phyloP scores from a whole-genome alignment of 35 echinoderm and acorn worm genomes.

The Amphiura filiformis region DNA sequence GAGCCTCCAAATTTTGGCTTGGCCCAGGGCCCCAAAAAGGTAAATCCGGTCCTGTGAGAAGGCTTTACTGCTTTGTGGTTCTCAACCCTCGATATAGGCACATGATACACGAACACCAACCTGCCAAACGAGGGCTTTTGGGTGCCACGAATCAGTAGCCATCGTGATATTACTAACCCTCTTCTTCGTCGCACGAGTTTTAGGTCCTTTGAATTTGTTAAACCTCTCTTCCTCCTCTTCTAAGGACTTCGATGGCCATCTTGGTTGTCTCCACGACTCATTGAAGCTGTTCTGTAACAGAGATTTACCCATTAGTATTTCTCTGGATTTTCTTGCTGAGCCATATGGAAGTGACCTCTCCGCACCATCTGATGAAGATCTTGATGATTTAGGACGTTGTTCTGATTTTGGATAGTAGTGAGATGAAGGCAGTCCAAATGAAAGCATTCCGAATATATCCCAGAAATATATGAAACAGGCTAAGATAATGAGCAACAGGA shows the following conservation, averaged over 20 bases:
- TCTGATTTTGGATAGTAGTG: neutral
- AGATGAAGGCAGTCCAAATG: neutral
- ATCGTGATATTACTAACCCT: neutral
- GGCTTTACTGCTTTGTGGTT: too few relatives aligned
- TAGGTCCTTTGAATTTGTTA: neutral
- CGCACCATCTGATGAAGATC: too few relatives aligned
- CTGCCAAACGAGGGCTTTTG: neutral
- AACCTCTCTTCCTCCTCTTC: neutral
- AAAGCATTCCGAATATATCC: constrained; percentile 3
- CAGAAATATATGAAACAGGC: neutral
- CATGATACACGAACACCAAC: neutral
- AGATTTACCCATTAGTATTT: neutral
- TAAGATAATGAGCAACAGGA: neutral
- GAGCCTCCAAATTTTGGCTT: too few relatives aligned
- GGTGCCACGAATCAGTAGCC: neutral
- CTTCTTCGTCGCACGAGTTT: neutral
- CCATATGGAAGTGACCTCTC: neutral
- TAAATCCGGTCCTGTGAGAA: too few relatives aligned
- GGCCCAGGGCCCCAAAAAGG: too few relatives aligned
- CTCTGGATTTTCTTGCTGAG: neutral
- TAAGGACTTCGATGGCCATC: neutral
- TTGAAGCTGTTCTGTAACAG: neutral
- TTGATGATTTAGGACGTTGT: neutral
- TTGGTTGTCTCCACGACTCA: neutral
- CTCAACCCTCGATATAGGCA: neutral